phyloP scores from a whole-genome alignment of 2,113 vertebrate genomes.

The Syrrhaptes paradoxus region DNA sequence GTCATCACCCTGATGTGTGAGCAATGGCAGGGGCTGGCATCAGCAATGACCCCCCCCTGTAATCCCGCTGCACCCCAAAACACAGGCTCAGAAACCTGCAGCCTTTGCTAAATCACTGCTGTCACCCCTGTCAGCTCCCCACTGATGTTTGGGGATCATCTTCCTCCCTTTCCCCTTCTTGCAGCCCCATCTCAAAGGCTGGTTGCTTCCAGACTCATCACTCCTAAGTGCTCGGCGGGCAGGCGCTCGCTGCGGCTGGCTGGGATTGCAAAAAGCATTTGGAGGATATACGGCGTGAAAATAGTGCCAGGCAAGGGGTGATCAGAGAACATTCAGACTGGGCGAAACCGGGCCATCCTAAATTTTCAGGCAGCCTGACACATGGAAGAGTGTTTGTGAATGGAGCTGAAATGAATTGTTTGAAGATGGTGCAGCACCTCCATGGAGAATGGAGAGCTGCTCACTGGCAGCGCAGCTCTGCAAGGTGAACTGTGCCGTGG shows the following conservation, averaged over 20 bases:
- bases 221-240: not conserved
- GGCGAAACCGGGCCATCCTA: not conserved
- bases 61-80: not conserved
- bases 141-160: not conserved
- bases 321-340: not conserved
- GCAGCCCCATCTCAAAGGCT: not conserved
- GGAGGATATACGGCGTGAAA: not conserved
- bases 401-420: not conserved
- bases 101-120: rapidly evolving
- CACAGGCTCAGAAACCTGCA: not conserved
- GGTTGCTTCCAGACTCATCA: not conserved
- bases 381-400: not conserved
- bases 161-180: not conserved
- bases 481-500: not conserved
- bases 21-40: not conserved
- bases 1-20: rapidly evolving
- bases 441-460: not conserved
- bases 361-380: not conserved
- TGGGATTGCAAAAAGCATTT: not conserved
- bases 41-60: not conserved
- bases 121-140: not conserved
- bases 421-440: not conserved
- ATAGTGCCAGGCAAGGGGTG: not conserved
- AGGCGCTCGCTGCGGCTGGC: not conserved
- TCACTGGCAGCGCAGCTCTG: not conserved